These are phyloP conservation scores for Bathybates hornii DNA, from an alignment of 2,113 vertebrate species.

Conservation along the genomic window DNA sequence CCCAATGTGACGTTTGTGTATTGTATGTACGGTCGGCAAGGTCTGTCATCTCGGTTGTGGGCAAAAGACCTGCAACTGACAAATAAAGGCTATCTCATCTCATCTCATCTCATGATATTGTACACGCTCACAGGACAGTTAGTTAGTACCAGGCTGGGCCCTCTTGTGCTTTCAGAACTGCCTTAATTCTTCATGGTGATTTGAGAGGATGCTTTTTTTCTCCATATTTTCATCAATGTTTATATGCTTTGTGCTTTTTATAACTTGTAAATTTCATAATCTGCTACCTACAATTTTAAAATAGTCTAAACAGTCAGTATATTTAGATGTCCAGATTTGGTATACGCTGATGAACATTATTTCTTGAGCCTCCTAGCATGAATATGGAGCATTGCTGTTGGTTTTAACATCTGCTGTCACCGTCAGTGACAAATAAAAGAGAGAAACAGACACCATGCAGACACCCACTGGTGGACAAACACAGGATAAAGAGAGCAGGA, in stretches of 20 bases:
- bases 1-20: no score
- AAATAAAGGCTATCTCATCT: no score
- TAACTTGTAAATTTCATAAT: neutral
- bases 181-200: neutral
- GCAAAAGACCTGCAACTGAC: no score
- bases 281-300: neutral
- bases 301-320: neutral
- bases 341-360: fast-evolving
- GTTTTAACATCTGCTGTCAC: neutral
- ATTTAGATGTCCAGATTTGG: neutral
- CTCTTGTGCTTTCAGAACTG: neutral
- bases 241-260: neutral
- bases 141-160: neutral
- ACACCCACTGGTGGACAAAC: neutral
- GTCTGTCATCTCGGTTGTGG: no score
- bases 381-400: neutral
- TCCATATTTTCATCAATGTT: neutral
- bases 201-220: neutral
- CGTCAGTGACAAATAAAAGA: neutral
- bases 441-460: neutral
- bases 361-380: neutral
- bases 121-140: neutral
- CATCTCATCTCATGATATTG: neutral
- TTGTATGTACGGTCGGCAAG: no score
- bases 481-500: neutral